Base-by-base conservation (phyloP, 30 jellyfish, hydroid and myxozoan genomes). In the Phacellophora camtschatica region DNA sequence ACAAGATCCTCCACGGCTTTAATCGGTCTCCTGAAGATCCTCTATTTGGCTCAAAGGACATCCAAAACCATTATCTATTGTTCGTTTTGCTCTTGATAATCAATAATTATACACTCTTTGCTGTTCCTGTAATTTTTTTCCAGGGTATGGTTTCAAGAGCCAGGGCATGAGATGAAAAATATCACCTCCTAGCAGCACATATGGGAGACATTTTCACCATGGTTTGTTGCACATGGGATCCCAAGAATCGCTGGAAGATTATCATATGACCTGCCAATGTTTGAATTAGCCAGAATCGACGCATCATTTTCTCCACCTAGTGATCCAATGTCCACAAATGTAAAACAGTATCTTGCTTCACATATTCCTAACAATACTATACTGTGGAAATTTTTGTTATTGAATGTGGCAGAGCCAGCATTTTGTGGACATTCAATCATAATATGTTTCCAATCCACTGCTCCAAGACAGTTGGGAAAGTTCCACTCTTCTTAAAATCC, bases 251-350 rank as follows among this genome's bases (percentile, higher is more conserved):
- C 18, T 43, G 57, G 57, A 43, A 43, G 5, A 43, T 43, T 43
- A 43, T 43, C 57, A 43, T 11, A 43, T 43, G 57, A 43, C 11
- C 11, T 43, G 57, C 90, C 74, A 12, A 62, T 46, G 31, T 16
- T 23, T 35, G 74, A 55, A 6, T 27, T 43, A 62, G 34, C 37
- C 41, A 58, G 58, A 76, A 76, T 35, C 22, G 36, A 32, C 42
- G 79, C 89, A 63, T 80, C 91, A 41, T 80, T 80, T 19, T 64
- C 91, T 64, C 54, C 64, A 7, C 84, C 75, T 36, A 24, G 64
- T 23, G 73, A 23, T n/a, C 91, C 84, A 18, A 80, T 53, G 64
- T 80, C 91, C 74, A 80, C 84, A n/a, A 80, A 31, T 23, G 84
- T 80, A 45, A 80, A 80, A 51, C 84, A 80, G 83, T 80, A 80